Evolutionary conservation across 2,888 invertebrate species (phyloP), one percentile per base, ranked within the genome.

Genomic region (Leucania comma): DNA sequence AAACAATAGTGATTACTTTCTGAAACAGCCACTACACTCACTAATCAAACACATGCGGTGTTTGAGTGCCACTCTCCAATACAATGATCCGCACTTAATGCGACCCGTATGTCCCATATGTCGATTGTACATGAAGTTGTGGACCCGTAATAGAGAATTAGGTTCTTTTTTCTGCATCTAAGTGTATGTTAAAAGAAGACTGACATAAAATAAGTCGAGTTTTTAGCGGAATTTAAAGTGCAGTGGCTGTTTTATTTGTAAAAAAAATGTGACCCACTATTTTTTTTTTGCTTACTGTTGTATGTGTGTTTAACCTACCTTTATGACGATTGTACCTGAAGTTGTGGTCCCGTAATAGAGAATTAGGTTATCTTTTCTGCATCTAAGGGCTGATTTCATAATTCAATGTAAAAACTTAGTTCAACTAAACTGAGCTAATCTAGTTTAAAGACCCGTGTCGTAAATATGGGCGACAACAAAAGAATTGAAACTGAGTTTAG

Each of bases 71-170:
- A 32, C 73, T 73, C 64, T 38, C 62, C 22, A 14, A 67, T 65
- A 84, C 82, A 79, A 74, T 84, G 82, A 79, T 81, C 69, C 73
- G 65, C 79, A 84, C 84, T 84, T 66, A 75, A 51, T 56, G 59
- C 67, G 60, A 67, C 72, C 63, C 48, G 35, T n/a, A n/a, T n/a
- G n/a, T n/a, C 57, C 78, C 63, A 54, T 35, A 42, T 51, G 63
- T 46, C 54, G 26, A 72, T 61, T 62, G 68, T 60, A 35, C 51
- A 62, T 51, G 42, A 22, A 42, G 53, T 57, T 68, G 60, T 17
- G 64, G 56, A 56, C 26, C 35, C 29, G 20, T 60, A 53, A 35
- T 68, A 6, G 57, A 57, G 56, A 24, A 74, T 60, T 62, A 38
- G 32, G 29, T 51, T 0, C 1, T 29, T 58, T 76, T 29, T 29